A percentile compares a stretch with the other conserved stretches of the same genome.
Evolutionary conservation across 2,113 vertebrate species (phyloP).

Genomic region (Xiphophorus maculatus): DNA sequence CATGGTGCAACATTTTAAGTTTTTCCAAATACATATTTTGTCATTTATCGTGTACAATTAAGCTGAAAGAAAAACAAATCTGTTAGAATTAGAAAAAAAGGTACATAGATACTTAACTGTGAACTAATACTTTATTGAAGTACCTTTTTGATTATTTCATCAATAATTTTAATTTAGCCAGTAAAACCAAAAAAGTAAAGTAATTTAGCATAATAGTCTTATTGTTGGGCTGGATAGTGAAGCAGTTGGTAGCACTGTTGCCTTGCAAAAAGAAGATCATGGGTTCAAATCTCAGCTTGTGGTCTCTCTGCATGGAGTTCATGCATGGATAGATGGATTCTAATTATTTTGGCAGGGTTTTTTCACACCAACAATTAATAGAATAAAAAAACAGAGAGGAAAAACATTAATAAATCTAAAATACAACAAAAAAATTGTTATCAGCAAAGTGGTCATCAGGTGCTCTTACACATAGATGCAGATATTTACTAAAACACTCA

Average conservation of each 20-base stretch:
- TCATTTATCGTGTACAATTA: neutral
- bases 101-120: neutral
- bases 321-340: neutral
- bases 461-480: neutral
- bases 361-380: neutral
- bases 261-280: too few species aligned
- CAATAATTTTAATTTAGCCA: neutral
- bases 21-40: neutral
- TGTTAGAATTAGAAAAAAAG: neutral
- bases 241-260: too few species aligned
- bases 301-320: too few species aligned
- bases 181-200: too few species aligned
- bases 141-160: neutral
- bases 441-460: neutral
- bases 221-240: too few species aligned
- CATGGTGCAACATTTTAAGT: too few species aligned
- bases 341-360: neutral
- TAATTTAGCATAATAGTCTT: too few species aligned
- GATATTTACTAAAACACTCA: slow-evolving; percentile 4
- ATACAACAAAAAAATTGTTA: neutral
- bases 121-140: neutral
- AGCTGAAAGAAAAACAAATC: neutral
- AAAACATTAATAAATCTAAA: neutral
- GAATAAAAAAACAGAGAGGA: neutral
- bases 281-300: too few species aligned